Base-by-base conservation (phyloP, 2,888 invertebrate genomes). In the Synanthedon myopaeformis region DNA sequence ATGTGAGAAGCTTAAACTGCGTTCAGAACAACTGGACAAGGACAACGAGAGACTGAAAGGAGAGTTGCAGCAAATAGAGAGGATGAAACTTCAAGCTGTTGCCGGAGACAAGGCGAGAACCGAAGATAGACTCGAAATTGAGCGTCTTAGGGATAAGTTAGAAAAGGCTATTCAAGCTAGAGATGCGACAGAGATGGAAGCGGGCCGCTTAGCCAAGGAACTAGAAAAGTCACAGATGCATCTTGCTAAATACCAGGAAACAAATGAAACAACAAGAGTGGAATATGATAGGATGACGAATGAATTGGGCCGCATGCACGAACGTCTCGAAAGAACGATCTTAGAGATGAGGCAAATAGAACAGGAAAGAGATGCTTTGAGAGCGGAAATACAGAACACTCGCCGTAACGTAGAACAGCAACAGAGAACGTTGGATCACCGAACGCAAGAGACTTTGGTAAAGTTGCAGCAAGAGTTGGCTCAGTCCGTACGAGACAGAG, bases 231-330 rank as follows among this genome's bases (percentile, higher is more conserved):
- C 94, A 52, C 95, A 95, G 74, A 90, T 94, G 82, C 93, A 94
- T 79, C 89, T 95, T 59, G 90, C 92, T 41, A 96, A 95, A 77
- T 93, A 94, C 66, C 92, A 95, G 70, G 96, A 96, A 76, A 92
- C 92, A 4, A 92, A 93, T 68, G 95, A 96, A 72, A 91, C 92
- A 3, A 92, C 94, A 6, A 92, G 94, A 68, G 94, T 94, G 59
- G 96, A 96, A 71, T 93, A 94, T 67, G 96, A 96, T 66, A 89
- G 94, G 63, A 92, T 96, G 91, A 92, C 93, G 1, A 92, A 92
- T 52, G 96, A 96, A 69, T 83, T 95, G 60, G 92, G 93, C 12
- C 89, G 95, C 60, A 91, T 96, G 85, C 93, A 94, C 67, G 95
- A 95, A 69, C 90, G 93, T 60, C 89, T 94, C 56, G 94, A 94